Evolutionary conservation across 2,888 invertebrate genomes (phyloP).

Genomic region (Anorthoa munda): DNA sequence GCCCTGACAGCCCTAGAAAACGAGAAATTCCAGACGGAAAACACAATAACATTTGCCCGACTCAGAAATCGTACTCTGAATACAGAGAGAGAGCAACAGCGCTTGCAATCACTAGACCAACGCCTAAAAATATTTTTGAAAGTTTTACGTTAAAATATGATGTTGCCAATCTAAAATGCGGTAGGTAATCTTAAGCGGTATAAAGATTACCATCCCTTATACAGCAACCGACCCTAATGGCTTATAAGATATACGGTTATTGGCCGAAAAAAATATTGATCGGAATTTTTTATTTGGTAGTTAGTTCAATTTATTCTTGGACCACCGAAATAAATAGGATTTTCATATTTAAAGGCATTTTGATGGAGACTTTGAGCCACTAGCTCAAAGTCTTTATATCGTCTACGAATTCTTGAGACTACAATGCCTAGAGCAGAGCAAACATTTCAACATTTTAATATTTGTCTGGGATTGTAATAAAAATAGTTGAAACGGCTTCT

Average conservation of each 20-base stretch:
- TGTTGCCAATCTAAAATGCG: conserved; percentile 47
- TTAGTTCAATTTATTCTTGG: conserved; percentile 13
- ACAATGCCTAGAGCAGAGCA: not conserved
- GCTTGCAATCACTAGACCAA: not conserved
- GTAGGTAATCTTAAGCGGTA: conserved; percentile 36
- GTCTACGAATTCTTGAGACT: not conserved
- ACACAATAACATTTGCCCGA: not conserved
- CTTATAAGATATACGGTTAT: conserved; percentile 70
- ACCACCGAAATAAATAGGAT: not conserved
- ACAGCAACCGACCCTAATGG: conserved; percentile 56
- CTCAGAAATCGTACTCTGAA: not conserved
- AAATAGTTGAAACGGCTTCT: not conserved
- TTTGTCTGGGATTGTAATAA: not conserved
- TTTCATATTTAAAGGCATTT: not conserved
- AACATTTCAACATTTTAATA: not conserved
- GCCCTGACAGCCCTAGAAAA: too few relatives aligned
- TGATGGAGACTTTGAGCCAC: too few relatives aligned
- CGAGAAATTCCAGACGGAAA: not conserved
- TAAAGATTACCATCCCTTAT: conserved; percentile 60
- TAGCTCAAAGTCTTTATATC: not conserved
- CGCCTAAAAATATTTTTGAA: not conserved
- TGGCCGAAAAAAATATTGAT: conserved; percentile 63
- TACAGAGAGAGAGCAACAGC: too few relatives aligned
- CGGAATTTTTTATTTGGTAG: conserved; percentile 46
- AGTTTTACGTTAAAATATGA: conserved; percentile 5